These are phyloP conservation scores for Aplidium turbinatum DNA, from an alignment of 23 tunicate species.

Conservation along the genomic window DNA sequence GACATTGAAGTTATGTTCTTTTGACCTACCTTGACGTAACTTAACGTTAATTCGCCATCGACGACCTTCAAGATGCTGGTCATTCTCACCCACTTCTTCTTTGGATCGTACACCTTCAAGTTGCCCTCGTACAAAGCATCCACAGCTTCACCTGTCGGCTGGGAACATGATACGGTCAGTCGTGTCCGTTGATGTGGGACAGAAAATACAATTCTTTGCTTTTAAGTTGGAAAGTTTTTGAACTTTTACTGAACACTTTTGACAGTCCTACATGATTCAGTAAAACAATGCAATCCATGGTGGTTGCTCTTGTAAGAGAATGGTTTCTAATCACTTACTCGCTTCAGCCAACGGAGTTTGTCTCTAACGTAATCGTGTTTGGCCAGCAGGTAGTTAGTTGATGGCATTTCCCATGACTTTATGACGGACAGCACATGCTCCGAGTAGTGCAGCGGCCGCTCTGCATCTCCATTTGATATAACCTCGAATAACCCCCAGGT, in stretches of 20 bases:
- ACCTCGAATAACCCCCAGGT: slow-evolving; percentile 80
- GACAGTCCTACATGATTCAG: no score
- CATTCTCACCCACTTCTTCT: slow-evolving; percentile 76
- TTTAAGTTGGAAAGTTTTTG: no score
- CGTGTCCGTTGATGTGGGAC: no score
- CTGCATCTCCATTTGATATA: slow-evolving; percentile 66
- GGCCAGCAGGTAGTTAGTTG: slow-evolving; percentile 68
- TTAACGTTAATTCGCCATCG: slow-evolving; percentile 32
- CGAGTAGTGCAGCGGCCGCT: slow-evolving; percentile 63
- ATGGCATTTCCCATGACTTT: slow-evolving; percentile 84
- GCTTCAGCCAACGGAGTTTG: slow-evolving; percentile 70
- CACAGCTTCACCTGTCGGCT: slow-evolving; percentile 29
- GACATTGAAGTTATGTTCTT: no score
- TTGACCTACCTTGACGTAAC: slow-evolving; percentile 44
- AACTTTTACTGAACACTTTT: no score
- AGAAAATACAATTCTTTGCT: no score
- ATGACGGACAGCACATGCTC: slow-evolving; percentile 90
- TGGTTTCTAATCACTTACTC: slow-evolving; percentile 37
- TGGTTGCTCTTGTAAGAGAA: no score
- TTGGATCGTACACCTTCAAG: slow-evolving; percentile 51
- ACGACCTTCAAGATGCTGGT: slow-evolving; percentile 17
- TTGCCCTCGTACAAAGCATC: slow-evolving; percentile 33
- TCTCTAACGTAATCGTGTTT: slow-evolving; percentile 81
- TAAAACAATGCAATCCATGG: no score
- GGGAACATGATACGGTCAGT: no score